These are phyloP conservation scores for Antheraea mylitta DNA, from an alignment of 1,140 invertebrate species.

Conservation along the genomic window DNA sequence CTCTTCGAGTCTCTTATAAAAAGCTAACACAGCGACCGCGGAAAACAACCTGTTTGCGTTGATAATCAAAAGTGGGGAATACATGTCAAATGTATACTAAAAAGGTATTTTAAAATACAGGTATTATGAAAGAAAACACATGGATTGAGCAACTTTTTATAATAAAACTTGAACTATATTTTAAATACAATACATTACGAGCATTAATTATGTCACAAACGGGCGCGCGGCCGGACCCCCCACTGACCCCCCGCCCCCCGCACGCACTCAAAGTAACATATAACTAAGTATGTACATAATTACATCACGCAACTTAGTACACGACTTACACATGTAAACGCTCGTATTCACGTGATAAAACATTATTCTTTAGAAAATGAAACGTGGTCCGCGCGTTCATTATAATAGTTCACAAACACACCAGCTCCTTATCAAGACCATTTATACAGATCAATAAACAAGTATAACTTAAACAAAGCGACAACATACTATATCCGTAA, in stretches of 20 bases:
- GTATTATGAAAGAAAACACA: slow-evolving; percentile 10
- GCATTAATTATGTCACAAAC: slow-evolving; percentile 56
- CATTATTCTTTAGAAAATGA: neutral
- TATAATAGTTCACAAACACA: neutral
- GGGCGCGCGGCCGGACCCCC: slow-evolving; percentile 24
- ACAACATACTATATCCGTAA: neutral
- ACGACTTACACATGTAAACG: neutral
- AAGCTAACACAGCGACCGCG: too few species aligned
- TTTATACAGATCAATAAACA: neutral
- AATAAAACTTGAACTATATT: slow-evolving; percentile 73
- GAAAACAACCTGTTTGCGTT: too few species aligned
- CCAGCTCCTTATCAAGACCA: neutral
- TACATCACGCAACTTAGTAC: too few species aligned
- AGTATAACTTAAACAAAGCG: neutral
- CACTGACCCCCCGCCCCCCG: neutral
- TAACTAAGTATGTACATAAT: too few species aligned
- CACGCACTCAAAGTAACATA: neutral
- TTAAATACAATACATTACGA: slow-evolving; percentile 74
- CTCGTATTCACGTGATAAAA: neutral
- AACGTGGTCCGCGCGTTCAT: too few species aligned
- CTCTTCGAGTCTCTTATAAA: too few species aligned
- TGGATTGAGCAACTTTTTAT: slow-evolving; percentile 72
- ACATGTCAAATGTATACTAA: too few species aligned
- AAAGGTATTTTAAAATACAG: too few species aligned
- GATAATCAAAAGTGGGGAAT: too few species aligned